Percentiles rank a stretch among this genome's conserved stretches.
Evolutionary conservation across 2,888 invertebrate genomes (phyloP).

Genomic region (Drosophila atroscutellata): DNA sequence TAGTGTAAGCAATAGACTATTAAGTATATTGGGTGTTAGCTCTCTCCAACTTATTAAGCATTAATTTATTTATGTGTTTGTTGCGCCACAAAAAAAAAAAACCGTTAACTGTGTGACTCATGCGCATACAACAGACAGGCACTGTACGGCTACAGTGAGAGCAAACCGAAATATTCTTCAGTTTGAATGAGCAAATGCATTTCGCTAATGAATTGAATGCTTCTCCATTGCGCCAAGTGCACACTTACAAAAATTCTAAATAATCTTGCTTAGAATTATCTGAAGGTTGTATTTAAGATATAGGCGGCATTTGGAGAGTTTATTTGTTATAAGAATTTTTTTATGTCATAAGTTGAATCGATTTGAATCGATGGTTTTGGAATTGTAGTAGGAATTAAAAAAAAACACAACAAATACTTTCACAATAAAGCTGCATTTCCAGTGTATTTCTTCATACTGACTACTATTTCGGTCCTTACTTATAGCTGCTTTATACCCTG

Average conservation of each 20-base stretch:
- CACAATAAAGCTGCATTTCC: neutral
- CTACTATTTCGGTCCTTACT: neutral
- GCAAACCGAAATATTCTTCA: conserved; percentile 32
- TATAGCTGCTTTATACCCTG: neutral
- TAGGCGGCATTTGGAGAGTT: neutral
- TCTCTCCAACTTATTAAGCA: conserved; percentile 11
- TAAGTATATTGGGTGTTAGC: neutral
- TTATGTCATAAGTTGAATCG: too few species aligned
- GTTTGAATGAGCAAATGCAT: conserved; percentile 72
- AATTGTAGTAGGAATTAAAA: neutral
- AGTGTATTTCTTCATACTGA: conserved; percentile 18
- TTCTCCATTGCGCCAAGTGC: conserved; percentile 42
- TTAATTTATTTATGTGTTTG: conserved; percentile 43
- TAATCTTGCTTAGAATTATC: neutral
- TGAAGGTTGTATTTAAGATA: neutral
- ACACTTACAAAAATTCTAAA: conserved; percentile 27
- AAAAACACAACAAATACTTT: neutral
- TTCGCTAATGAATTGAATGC: conserved; percentile 75
- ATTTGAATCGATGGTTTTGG: neutral
- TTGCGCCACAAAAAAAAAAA: neutral
- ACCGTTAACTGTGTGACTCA: conserved; percentile 45
- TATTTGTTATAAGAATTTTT: neutral
- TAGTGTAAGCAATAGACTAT: neutral
- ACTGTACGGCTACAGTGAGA: conserved; percentile 31
- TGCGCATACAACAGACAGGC: conserved; percentile 23